Percentiles rank a stretch among this genome's conserved stretches.
Conservation (phyloP, 2,113 vertebrate genomes). For the Cebus imitator region DNA sequence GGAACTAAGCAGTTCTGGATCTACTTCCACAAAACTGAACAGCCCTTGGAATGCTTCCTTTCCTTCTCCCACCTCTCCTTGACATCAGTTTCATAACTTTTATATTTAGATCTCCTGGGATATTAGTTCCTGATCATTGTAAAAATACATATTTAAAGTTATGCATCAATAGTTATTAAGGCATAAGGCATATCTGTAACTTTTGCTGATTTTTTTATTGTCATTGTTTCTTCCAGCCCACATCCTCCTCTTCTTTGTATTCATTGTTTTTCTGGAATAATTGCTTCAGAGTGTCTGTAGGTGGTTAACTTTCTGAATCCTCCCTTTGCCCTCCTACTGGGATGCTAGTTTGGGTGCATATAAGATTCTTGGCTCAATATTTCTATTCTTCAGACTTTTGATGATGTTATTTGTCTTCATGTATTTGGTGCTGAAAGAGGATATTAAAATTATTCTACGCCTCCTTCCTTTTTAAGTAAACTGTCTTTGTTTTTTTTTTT, state of each 20-base stretch:
- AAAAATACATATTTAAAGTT: not conserved
- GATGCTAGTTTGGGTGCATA: not conserved
- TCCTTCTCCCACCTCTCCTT: not conserved
- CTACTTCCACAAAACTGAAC: not conserved
- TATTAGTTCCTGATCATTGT: not conserved
- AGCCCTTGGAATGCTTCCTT: not conserved
- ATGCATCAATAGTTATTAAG: not conserved
- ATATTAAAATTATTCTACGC: not conserved
- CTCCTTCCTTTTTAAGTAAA: not conserved
- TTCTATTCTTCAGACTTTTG: not conserved
- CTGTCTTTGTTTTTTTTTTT: not conserved
- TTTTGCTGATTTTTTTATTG: not conserved
- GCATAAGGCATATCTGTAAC: not conserved
- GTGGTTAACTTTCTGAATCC: not conserved
- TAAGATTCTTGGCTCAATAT: not conserved
- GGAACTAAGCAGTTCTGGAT: not conserved
- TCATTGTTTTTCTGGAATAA: conserved; percentile 24
- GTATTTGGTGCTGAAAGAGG: not conserved
- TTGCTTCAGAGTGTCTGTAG: conserved; percentile 42
- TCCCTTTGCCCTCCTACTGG: conserved; percentile 11
- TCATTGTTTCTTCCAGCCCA: not conserved
- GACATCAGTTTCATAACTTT: not conserved
- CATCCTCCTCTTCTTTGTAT: not conserved
- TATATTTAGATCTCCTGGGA: not conserved
- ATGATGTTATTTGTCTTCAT: not conserved